Evolutionary conservation across 2,113 vertebrate species (phyloP), one percentile per base, ranked within the genome.

Genomic region (Meriones unguiculatus): DNA sequence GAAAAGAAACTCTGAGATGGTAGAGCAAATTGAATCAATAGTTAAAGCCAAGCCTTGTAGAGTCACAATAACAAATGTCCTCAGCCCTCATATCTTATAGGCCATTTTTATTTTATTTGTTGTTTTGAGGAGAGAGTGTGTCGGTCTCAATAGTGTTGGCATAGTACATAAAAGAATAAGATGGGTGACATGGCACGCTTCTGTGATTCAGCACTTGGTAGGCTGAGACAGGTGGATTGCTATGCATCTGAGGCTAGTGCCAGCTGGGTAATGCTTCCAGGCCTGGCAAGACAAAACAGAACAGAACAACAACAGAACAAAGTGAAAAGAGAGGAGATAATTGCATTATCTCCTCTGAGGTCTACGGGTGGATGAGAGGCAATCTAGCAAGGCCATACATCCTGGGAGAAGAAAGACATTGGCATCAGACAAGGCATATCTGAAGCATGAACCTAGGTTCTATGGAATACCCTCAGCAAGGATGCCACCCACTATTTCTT

Each of bases 271-370:
- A 5, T 13, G 10, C 11, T 69, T 86, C 17, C 12, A 50, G 64
- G 28, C 28, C 46, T 38, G 50, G 13, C 18, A n/a, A 72, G 69
- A 15, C 46, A n/a, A 35, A 64, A 25, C 13, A 38, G 22, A 50
- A 62, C 9, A 81, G 46, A n/a, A 35, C 12, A 84, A 41, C 11
- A 57, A 35, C 75, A 87, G 24, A 30, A 76, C 85, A 72, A 87
- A 73, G 59, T 52, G 46, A 93, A 57, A 84, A 64, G 24, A 7
- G n/a, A 38, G 14, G 22, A 38, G 24, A 38, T 93, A 95, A 97
- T 70, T 94, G 70, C n/a, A 52, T 89, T 80, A 80, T 92, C 54
- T 84, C 41, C 77, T 91, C 88, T 89, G 95, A 95, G 72, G 50
- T 52, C 50, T 24, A 17, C 87, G 82, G 67, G 82, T 59, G 88